Conservation (phyloP, 2,888 invertebrate species). For the Eupithecia abbreviata region DNA sequence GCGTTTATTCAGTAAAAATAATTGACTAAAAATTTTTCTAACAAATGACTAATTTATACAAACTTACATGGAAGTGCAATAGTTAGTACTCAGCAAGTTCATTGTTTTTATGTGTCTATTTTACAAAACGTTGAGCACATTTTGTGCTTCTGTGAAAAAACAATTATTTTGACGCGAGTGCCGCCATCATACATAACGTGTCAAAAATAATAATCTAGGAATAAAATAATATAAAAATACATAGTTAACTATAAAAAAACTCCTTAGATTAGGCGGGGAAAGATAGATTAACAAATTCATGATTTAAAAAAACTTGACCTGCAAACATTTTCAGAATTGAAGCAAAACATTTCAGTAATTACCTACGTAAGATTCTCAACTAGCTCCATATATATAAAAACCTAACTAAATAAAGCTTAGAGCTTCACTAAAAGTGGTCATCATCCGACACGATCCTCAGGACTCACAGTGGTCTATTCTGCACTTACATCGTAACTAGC, state of each 20-base stretch:
- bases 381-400: conserved; percentile 32
- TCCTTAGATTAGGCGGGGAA: neutral
- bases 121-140: neutral
- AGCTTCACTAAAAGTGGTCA: conserved; percentile 29
- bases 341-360: neutral
- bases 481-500: conserved; percentile 55
- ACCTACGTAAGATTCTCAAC: neutral
- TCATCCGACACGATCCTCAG: conserved; percentile 33
- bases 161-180: neutral
- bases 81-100: neutral
- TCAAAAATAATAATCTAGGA: neutral
- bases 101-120: neutral
- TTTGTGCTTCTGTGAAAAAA: neutral
- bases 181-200: neutral
- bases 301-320: neutral
- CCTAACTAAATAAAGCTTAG: conserved; percentile 23
- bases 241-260: neutral
- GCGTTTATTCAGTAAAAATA: conserved; percentile 70
- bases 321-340: neutral
- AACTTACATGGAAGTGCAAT: neutral
- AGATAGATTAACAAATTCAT: neutral
- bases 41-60: conserved; percentile 45
- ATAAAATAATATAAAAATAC: neutral
- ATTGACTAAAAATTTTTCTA: conserved; percentile 72
- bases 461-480: conserved; percentile 48